These are phyloP conservation scores for Phaedon cochleariae DNA, from an alignment of 2,888 invertebrate genomes.

Conservation along the genomic window DNA sequence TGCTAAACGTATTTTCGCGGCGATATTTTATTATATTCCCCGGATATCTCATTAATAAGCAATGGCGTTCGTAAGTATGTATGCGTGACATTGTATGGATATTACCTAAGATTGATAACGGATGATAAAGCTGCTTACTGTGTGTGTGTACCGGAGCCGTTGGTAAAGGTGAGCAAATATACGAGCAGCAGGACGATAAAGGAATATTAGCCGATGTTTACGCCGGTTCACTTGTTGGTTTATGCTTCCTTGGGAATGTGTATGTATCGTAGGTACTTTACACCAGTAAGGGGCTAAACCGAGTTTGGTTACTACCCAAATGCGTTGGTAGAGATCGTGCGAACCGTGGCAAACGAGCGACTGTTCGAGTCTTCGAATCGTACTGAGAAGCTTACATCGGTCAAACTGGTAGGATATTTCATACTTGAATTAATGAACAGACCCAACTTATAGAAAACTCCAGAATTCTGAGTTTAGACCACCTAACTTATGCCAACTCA, in stretches of 20 bases:
- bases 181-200: constrained; percentile 41
- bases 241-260: not conserved
- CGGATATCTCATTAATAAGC: constrained; percentile 60
- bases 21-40: constrained; percentile 47
- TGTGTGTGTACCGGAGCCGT: constrained; percentile 35
- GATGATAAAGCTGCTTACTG: constrained; percentile 52
- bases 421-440: too few species aligned
- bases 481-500: too few species aligned
- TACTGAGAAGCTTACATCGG: too few species aligned
- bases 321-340: too few species aligned
- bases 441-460: too few species aligned
- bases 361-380: too few species aligned
- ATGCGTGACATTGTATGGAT: constrained; percentile 62
- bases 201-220: constrained; percentile 24
- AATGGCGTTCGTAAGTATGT: constrained; percentile 56
- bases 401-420: too few species aligned
- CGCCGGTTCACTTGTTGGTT: constrained; percentile 4
- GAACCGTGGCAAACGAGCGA: too few species aligned
- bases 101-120: constrained; percentile 58
- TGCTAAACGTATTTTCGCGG: constrained; percentile 49
- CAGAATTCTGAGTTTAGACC: too few species aligned
- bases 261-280: too few species aligned
- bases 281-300: too few species aligned
- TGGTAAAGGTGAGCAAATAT: constrained; percentile 46
- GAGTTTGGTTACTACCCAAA: too few species aligned